Percentiles rank a stretch among this genome's conserved stretches.
These are phyloP conservation scores for Nothocercus nigrocapillus DNA, from an alignment of 2,113 vertebrate genomes.

Conservation along the genomic window DNA sequence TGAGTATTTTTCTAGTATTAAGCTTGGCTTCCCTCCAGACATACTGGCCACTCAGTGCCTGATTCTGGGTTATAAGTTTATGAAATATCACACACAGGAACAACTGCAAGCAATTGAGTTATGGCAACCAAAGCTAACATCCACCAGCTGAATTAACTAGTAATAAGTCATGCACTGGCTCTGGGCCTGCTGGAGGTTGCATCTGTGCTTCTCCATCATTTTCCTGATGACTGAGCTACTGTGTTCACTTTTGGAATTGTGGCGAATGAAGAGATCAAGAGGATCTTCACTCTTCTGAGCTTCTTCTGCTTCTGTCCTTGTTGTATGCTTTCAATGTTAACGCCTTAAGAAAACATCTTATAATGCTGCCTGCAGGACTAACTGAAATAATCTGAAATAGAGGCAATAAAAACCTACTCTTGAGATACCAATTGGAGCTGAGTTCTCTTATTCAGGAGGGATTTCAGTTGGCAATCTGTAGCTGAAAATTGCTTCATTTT, in stretches of 20 bases:
- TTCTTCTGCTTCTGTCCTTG: not conserved
- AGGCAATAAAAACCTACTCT: not conserved
- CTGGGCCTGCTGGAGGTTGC: not conserved
- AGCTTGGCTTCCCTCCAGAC: constrained; percentile 46
- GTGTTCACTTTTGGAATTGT: not conserved
- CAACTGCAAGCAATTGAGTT: not conserved
- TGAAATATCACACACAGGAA: constrained; percentile 6
- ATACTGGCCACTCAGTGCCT: constrained; percentile 3
- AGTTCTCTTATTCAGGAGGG: not conserved
- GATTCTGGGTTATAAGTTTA: not conserved
- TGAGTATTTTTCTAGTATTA: not conserved
- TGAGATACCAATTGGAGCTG: not conserved
- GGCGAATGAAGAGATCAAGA: not conserved
- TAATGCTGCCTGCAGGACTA: not conserved
- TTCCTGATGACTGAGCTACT: not conserved
- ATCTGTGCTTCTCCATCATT: not conserved
- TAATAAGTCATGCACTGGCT: not conserved
- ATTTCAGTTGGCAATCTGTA: not conserved
- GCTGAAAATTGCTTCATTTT: not conserved
- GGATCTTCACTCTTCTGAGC: not conserved
- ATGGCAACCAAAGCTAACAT: not conserved
- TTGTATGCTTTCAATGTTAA: not conserved
- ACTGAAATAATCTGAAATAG: not conserved
- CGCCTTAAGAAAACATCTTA: not conserved
- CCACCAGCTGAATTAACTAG: not conserved